Conservation (phyloP, 2,888 invertebrate species). For the Nezara viridula region DNA sequence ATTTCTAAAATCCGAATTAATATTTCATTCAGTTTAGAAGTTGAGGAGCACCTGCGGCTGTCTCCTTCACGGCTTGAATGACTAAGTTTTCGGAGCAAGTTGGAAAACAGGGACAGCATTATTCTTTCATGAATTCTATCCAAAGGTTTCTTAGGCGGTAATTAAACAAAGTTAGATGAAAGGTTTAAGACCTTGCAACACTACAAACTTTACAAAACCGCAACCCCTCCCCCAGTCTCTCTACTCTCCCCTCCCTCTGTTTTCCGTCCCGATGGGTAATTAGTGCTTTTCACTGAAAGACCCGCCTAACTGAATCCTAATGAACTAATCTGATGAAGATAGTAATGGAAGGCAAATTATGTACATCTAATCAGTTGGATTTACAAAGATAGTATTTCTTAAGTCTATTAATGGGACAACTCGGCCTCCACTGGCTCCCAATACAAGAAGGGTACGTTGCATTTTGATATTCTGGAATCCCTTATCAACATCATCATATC, state of each 20-base stretch:
- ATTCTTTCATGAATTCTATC: constrained; percentile 16
- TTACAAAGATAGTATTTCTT: background rate
- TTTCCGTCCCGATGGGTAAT: background rate
- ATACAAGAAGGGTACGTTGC: no score
- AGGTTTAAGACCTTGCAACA: background rate
- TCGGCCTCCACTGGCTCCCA: background rate
- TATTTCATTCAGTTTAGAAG: background rate
- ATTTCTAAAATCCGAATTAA: constrained; percentile 28
- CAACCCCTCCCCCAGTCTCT: background rate
- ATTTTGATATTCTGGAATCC: no score
- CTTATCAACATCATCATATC: no score
- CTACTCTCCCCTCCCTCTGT: background rate
- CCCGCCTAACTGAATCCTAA: background rate
- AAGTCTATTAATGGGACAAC: background rate
- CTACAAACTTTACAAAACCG: background rate
- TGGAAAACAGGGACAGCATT: constrained; percentile 17
- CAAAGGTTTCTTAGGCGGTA: constrained; percentile 1
- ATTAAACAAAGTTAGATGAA: constrained; percentile 41
- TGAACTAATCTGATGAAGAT: background rate
- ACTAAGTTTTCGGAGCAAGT: background rate
- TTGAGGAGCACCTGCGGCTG: background rate
- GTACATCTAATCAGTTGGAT: background rate
- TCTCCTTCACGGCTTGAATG: no score
- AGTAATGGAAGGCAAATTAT: constrained; percentile 3
- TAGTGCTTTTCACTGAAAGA: background rate